Evolutionary conservation across 1,140 invertebrate genomes (phyloP).

Genomic region (Eumeta japonica): DNA sequence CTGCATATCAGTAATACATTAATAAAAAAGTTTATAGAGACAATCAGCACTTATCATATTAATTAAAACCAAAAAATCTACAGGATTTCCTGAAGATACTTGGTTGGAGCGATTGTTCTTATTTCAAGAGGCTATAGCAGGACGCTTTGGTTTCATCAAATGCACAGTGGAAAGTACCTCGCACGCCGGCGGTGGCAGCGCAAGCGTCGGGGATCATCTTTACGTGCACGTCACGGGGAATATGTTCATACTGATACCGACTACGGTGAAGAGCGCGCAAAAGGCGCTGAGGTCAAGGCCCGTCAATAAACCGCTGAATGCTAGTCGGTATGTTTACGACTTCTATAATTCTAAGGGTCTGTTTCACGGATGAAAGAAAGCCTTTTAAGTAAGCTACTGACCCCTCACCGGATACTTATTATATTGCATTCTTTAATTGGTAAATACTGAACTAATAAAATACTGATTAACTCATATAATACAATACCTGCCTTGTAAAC

Average conservation of each 20-base stretch:
- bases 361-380: no score
- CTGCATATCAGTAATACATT: no score
- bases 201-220: constrained; percentile 55
- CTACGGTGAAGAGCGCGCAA: constrained; percentile 43
- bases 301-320: constrained; percentile 43
- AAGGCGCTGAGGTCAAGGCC: constrained; percentile 32
- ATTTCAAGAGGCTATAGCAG: constrained; percentile 81
- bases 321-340: constrained; percentile 37
- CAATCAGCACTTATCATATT: no score
- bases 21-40: no score
- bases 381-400: no score
- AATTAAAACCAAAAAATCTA: constrained; percentile 14
- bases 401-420: no score
- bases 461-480: no score
- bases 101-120: constrained; percentile 73
- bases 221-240: constrained; percentile 93
- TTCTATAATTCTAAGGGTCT: no score
- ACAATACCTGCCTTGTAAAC: no score
- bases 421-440: no score
- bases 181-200: constrained; percentile 23
- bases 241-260: constrained; percentile 87
- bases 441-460: no score
- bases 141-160: constrained; percentile 83
- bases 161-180: constrained; percentile 66
- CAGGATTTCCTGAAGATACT: constrained; percentile 77